A percentile compares a stretch with the other conserved stretches of the same genome.
These are phyloP conservation scores for Sminthurinus aureus DNA, from an alignment of 2,888 invertebrate genomes.

Conservation along the genomic window DNA sequence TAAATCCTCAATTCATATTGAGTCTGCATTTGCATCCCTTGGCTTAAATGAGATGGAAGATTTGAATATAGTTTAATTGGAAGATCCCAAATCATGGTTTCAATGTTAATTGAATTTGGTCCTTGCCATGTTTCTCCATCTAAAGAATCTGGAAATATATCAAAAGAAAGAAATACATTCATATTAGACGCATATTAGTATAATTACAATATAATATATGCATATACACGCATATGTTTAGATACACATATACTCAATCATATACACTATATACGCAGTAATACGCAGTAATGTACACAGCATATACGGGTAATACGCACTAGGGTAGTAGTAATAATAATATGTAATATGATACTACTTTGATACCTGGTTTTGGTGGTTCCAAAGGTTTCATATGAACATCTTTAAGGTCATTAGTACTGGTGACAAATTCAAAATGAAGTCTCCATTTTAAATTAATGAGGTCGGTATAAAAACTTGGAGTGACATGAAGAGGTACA, in stretches of 20 bases:
- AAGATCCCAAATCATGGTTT: constrained; percentile 99
- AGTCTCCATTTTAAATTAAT: constrained; percentile 91
- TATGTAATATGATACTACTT: too few relatives aligned
- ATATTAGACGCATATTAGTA: too few relatives aligned
- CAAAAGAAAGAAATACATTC: too few relatives aligned
- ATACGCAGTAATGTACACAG: too few relatives aligned
- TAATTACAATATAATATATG: too few relatives aligned
- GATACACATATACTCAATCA: too few relatives aligned
- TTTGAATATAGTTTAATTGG: constrained; percentile 94
- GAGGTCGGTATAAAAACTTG: constrained; percentile 91
- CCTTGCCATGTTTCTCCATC: constrained; percentile 77
- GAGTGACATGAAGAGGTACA: constrained; percentile 93
- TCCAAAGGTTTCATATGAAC: constrained; percentile 66
- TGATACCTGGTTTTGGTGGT: constrained; percentile 67
- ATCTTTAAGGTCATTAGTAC: constrained; percentile 63
- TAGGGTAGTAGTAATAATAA: too few relatives aligned
- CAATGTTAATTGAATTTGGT: constrained; percentile 85
- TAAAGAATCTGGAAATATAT: constrained; percentile 68
- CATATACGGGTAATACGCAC: too few relatives aligned
- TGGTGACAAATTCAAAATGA: constrained; percentile 97
- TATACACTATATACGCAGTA: too few relatives aligned
- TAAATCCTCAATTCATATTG: constrained; percentile 60
- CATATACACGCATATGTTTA: too few relatives aligned
- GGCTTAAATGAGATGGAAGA: constrained; percentile 80
- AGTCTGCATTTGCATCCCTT: constrained; percentile 66